Evolutionary conservation across 2,888 invertebrate species (phyloP), one percentile per base, ranked within the genome.

Genomic region (Agrochola macilenta): DNA sequence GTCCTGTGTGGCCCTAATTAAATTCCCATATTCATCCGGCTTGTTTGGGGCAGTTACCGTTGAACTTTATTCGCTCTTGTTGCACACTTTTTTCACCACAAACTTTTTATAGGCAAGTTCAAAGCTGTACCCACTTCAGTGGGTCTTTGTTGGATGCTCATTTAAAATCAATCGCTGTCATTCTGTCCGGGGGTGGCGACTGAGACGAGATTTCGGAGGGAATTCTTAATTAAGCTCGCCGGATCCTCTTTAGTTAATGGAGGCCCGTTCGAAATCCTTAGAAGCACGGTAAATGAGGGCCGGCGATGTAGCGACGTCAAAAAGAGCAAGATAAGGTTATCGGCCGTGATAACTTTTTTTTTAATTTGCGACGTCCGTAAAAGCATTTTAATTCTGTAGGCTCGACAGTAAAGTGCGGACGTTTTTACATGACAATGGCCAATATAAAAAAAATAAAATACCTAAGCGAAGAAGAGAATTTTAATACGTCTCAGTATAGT

Each of bases 101-200:
- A 95, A 93, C 90, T 94, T 94, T 94, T 93, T 92, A 92, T 91
- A 91, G 90, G 88, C 87, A 91, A 92, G 90, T 92, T 92, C 90
- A 91, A 92, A 93, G 92, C 90, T 87, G 85, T 87, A 84, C 88
- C 89, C 91, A 92, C 91, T 93, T 91, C 86, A 89, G 83, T 76
- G 90, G 86, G 91, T 92, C 94, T 95, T 95, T 95, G 95, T 94
- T 92, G 89, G 90, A 82, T 91, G 89, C 94, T 95, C 95, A 96
- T 96, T 96, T 95, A 96, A 95, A 96, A 96, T 95, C 96, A 96
- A 96, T 96, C 94, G 95, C 90, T 90, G 93, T 94, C 93, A 94
- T 96, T 94, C 92, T 91, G 92, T 92, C 91, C 90, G 89, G 92
- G 94, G 93, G 94, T 91, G 93, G 92, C 89, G 86, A 85, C 91